phyloP scores from a whole-genome alignment of 1,140 invertebrate genomes.

The Dreissena rostriformis region DNA sequence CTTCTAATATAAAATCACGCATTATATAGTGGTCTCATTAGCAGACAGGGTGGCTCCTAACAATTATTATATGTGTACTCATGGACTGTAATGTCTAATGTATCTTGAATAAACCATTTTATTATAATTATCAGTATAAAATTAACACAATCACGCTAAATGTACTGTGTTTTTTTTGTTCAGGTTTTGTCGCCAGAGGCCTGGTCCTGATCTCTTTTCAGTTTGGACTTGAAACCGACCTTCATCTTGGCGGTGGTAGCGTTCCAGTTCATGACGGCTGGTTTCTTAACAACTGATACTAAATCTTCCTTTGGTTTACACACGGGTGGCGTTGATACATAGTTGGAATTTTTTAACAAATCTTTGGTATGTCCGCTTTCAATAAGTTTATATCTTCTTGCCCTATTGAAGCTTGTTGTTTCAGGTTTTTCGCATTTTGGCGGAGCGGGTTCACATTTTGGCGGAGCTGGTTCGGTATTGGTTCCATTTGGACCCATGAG shows the following conservation, averaged over 20 bases:
- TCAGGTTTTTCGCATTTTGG: background rate
- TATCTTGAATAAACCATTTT: no score
- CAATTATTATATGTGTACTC: no score
- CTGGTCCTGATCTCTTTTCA: background rate
- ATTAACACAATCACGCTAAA: no score
- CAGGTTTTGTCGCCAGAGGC: no score
- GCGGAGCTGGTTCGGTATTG: background rate
- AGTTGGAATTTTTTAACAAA: background rate
- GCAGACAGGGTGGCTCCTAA: no score
- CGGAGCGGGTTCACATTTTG: no score
- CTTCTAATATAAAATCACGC: no score
- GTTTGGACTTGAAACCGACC: background rate
- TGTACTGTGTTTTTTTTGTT: no score
- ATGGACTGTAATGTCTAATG: no score
- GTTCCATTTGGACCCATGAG: background rate
- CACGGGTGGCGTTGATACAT: background rate
- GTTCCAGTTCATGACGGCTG: background rate
- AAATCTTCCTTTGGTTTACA: background rate
- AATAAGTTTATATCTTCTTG: background rate
- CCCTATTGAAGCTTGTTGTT: background rate
- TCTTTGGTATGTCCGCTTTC: background rate
- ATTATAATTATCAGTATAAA: no score
- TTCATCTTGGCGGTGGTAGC: background rate
- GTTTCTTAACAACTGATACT: background rate
- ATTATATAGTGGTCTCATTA: no score